A percentile compares a stretch with the other conserved stretches of the same genome.
Conservation (phyloP, 1,140 invertebrate genomes). For the Camponotus floridanus region DNA sequence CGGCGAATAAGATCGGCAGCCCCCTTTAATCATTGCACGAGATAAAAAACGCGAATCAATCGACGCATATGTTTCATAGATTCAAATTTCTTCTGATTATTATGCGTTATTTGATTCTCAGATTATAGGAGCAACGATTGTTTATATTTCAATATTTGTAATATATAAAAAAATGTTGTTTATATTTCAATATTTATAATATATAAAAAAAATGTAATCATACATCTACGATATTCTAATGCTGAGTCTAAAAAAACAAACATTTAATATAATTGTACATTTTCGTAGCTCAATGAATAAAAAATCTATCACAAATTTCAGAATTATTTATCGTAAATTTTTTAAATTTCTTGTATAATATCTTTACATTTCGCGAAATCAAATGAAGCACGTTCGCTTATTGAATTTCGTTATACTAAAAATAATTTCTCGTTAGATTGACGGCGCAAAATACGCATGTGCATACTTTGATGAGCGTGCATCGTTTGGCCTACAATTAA, state of each 20-base stretch:
- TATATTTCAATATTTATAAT: neutral
- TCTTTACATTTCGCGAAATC: conserved; percentile 30
- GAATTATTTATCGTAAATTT: neutral
- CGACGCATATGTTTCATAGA: neutral
- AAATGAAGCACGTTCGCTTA: neutral
- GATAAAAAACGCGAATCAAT: conserved; percentile 49
- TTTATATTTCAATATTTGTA: neutral
- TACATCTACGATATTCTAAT: no score
- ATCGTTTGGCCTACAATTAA: conserved; percentile 59
- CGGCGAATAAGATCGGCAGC: conserved; percentile 12
- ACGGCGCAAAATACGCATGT: neutral
- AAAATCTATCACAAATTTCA: neutral
- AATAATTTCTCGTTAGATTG: conserved; percentile 54
- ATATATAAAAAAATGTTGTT: neutral
- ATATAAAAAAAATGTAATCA: neutral
- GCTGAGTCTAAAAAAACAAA: no score
- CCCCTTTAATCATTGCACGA: neutral
- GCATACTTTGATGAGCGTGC: conserved; percentile 39
- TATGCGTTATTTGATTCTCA: neutral
- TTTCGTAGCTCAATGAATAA: neutral
- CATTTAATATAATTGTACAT: conserved; percentile 19
- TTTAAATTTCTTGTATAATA: conserved; percentile 1
- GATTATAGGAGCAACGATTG: neutral
- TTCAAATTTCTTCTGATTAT: conserved; percentile 3
- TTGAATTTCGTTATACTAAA: conserved; percentile 37